These are phyloP conservation scores for Callocephalon fimbriatum DNA, from an alignment of 2,113 vertebrate genomes.

Conservation along the genomic window DNA sequence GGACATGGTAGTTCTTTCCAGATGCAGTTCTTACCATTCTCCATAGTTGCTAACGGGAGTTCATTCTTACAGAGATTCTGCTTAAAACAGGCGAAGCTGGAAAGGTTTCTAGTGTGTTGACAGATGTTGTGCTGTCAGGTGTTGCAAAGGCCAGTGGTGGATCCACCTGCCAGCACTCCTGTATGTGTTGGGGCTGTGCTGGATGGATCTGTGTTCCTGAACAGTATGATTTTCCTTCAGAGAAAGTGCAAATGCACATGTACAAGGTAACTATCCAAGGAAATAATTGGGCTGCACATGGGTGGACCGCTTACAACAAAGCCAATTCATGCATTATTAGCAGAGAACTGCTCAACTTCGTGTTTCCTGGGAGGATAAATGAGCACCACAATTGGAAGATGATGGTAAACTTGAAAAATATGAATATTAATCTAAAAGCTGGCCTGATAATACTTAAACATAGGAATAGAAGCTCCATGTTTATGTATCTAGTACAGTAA, in stretches of 20 bases:
- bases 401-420: not conserved
- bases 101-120: rapidly evolving
- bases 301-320: not conserved
- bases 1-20: rapidly evolving
- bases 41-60: rapidly evolving
- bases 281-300: rapidly evolving
- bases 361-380: not conserved
- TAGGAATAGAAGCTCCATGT: not conserved
- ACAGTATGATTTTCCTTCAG: not conserved
- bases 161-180: not conserved
- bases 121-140: not conserved
- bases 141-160: not conserved
- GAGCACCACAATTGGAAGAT: not conserved
- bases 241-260: not conserved
- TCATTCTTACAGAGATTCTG: rapidly evolving
- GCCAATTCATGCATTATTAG: rapidly evolving
- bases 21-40: rapidly evolving
- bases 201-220: not conserved
- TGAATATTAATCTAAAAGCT: not conserved
- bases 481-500: not conserved
- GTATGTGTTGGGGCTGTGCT: not conserved
- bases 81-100: not conserved
- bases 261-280: not conserved
- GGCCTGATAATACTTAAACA: not conserved
- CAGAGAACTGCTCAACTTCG: rapidly evolving